A percentile compares a stretch with the other conserved stretches of the same genome.
phyloP scores from a whole-genome alignment of 2,113 vertebrate genomes.

The Lepus europaeus region DNA sequence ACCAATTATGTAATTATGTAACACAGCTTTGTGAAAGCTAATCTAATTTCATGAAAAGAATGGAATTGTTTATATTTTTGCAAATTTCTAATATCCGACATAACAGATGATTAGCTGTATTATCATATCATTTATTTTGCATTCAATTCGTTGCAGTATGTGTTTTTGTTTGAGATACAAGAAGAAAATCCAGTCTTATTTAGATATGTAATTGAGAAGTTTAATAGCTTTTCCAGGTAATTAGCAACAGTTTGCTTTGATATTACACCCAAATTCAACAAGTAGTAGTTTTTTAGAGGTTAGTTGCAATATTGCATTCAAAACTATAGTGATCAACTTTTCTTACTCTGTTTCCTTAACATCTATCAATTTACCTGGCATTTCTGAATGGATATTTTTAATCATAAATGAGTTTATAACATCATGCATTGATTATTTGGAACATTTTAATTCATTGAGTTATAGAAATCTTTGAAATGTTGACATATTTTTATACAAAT shows the following conservation, averaged over 20 bases:
- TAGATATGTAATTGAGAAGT: background rate
- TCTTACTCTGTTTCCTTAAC: constrained; percentile 24
- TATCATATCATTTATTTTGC: background rate
- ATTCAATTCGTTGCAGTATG: background rate
- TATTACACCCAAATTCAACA: background rate
- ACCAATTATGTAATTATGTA: background rate
- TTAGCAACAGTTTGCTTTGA: background rate
- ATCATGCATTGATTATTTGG: background rate
- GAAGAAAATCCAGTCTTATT: background rate
- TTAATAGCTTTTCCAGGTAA: background rate
- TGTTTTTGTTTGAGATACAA: background rate
- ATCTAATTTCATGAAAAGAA: constrained; percentile 23
- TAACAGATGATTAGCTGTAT: background rate
- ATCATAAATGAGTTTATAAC: background rate
- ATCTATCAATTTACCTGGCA: background rate
- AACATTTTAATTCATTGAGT: constrained; percentile 11
- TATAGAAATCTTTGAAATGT: background rate
- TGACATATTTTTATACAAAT: background rate
- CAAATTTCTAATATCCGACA: background rate
- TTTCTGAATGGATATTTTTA: background rate
- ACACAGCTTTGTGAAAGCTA: background rate
- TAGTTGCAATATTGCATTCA: background rate
- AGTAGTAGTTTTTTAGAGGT: background rate
- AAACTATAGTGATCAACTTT: constrained; percentile 4
- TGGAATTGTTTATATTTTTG: background rate